Percentiles rank a stretch among this genome's conserved stretches.
Conservation (phyloP, 2,113 vertebrate genomes). For the Hippocampus mohnikei region DNA sequence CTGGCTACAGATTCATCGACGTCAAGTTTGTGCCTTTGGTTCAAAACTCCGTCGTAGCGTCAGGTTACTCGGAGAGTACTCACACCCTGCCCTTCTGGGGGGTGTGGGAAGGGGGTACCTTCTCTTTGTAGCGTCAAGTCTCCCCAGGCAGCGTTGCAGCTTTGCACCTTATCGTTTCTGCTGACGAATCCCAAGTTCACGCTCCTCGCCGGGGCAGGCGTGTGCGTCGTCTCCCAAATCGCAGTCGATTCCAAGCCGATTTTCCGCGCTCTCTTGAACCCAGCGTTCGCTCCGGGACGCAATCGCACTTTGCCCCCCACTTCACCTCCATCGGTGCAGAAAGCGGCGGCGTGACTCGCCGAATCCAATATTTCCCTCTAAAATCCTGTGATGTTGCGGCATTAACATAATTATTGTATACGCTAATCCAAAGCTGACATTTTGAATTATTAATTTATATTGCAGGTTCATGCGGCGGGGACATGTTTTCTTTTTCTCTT, state of each 20-base stretch:
- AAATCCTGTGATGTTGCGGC: slow-evolving; percentile 20
- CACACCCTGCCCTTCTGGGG: no score
- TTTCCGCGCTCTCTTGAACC: slow-evolving; percentile 2
- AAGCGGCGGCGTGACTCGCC: slow-evolving; percentile 11
- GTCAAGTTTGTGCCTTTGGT: no score
- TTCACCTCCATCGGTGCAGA: slow-evolving; percentile 19
- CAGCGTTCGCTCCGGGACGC: background rate
- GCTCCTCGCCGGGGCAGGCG: background rate
- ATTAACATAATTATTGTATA: slow-evolving; percentile 34
- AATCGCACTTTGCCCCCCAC: slow-evolving; percentile 16
- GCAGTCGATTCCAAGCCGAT: background rate
- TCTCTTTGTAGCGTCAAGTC: background rate
- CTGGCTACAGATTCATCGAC: no score
- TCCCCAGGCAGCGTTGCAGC: background rate
- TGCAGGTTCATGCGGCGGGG: slow-evolving; percentile 1
- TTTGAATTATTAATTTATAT: slow-evolving; percentile 9
- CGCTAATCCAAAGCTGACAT: slow-evolving; percentile 22
- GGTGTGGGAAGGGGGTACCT: background rate
- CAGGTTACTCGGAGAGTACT: no score
- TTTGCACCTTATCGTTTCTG: slow-evolving; percentile 1
- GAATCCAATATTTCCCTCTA: slow-evolving; percentile 19
- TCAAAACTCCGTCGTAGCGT: no score
- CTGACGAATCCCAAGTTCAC: slow-evolving; percentile 7
- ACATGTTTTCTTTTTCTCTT: background rate
- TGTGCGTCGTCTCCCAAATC: slow-evolving; percentile 6